Evolutionary conservation across 92 coral and sea anemone species (phyloP).

Genomic region (Phenganax stokvisi): DNA sequence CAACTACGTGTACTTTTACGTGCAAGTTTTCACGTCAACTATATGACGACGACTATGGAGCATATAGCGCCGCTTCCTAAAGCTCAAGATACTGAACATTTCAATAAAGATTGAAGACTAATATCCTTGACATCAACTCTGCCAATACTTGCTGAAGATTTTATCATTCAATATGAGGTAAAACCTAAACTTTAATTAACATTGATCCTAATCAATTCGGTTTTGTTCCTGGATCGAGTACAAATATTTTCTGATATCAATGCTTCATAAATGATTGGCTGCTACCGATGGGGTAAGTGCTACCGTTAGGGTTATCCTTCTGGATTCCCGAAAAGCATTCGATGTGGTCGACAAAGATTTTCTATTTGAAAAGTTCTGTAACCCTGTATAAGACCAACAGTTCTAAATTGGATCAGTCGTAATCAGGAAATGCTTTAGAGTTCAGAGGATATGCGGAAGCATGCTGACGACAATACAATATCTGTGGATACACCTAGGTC

Average conservation of each 20-base stretch:
- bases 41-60: not conserved
- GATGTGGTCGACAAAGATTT: not conserved
- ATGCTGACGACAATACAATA: too few relatives aligned
- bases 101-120: constrained; percentile 5
- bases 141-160: constrained; percentile 7
- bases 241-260: not conserved
- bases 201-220: constrained; percentile 26
- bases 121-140: constrained; percentile 14
- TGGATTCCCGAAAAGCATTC: not conserved
- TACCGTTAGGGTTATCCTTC: not conserved
- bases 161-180: constrained; percentile 32
- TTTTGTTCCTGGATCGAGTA: not conserved
- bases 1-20: too few relatives aligned
- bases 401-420: too few relatives aligned
- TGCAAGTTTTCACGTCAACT: too few relatives aligned
- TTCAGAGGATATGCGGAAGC: too few relatives aligned
- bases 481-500: too few relatives aligned
- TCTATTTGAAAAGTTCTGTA: too few relatives aligned
- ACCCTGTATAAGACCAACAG: too few relatives aligned
- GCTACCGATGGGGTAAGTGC: not conserved
- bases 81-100: not conserved
- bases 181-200: constrained; percentile 34
- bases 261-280: constrained; percentile 4
- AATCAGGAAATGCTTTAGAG: too few relatives aligned
- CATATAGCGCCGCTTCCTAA: constrained; percentile 10